Percentiles rank a stretch among this genome's conserved stretches.
Evolutionary conservation across 2,113 vertebrate species (phyloP).

Genomic region (Spilogale gracilis): DNA sequence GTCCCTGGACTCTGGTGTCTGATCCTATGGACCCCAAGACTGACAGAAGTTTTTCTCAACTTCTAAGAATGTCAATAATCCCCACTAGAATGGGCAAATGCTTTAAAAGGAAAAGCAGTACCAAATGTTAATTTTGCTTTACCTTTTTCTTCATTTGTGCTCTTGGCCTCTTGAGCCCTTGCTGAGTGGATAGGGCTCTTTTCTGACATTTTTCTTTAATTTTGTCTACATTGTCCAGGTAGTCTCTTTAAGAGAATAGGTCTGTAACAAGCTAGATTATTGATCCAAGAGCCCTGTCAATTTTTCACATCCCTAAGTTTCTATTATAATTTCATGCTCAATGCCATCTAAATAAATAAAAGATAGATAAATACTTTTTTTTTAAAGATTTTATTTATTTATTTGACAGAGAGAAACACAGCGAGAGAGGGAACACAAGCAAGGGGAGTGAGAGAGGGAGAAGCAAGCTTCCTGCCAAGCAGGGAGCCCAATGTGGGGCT

Average conservation of each 20-base stretch:
- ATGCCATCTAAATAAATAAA: neutral
- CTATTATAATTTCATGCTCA: neutral
- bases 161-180: neutral
- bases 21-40: neutral
- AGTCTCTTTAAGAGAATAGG: neutral
- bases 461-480: no score
- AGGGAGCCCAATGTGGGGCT: no score
- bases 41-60: neutral
- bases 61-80: neutral
- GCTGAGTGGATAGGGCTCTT: neutral
- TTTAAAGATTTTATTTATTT: no score
- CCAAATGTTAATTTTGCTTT: neutral
- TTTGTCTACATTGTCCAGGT: neutral
- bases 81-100: neutral
- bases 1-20: neutral
- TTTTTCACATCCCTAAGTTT: neutral
- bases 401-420: no score
- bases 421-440: no score
- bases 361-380: no score
- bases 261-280: neutral
- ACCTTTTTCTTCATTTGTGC: neutral
- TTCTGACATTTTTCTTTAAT: neutral
- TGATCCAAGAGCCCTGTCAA: neutral
- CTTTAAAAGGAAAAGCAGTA: neutral
- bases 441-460: no score